phyloP scores from a whole-genome alignment of 2,113 vertebrate genomes.

The Catagonus wagneri region DNA sequence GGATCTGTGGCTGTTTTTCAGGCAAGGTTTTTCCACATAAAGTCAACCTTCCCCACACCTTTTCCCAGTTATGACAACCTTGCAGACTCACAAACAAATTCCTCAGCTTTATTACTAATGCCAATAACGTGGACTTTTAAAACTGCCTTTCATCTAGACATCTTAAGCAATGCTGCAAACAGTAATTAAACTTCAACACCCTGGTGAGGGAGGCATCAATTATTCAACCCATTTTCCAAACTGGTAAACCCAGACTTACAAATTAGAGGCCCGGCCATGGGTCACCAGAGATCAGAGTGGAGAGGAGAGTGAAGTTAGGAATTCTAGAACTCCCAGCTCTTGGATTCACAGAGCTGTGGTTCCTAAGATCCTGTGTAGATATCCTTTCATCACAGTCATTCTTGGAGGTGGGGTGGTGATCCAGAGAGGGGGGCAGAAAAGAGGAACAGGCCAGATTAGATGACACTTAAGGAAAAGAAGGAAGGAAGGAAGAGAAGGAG shows the following conservation, averaged over 20 bases:
- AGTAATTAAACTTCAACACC: conserved; percentile 80
- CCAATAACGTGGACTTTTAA: conserved; percentile 71
- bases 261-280: conserved; percentile 63
- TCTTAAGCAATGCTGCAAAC: conserved; percentile 73
- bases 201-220: conserved; percentile 61
- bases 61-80: conserved; percentile 71
- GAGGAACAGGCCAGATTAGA: not conserved
- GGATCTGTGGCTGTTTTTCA: conserved; percentile 56
- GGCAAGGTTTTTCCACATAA: conserved; percentile 75
- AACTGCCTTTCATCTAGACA: conserved; percentile 76
- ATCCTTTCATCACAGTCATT: not conserved
- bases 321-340: conserved; percentile 19
- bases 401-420: not conserved
- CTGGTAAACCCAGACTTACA: conserved; percentile 78
- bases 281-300: conserved; percentile 7
- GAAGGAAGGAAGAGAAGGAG: not conserved
- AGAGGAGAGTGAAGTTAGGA: conserved; percentile 1
- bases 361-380: not conserved
- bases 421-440: not conserved
- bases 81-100: conserved; percentile 76
- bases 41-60: conserved; percentile 17
- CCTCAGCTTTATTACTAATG: conserved; percentile 77
- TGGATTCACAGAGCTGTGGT: not conserved
- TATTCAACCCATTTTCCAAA: conserved; percentile 78
- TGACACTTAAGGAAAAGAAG: not conserved